Base-by-base conservation (phyloP, 2,797 vertebrate species). In the Coregonus sp. region DNA sequence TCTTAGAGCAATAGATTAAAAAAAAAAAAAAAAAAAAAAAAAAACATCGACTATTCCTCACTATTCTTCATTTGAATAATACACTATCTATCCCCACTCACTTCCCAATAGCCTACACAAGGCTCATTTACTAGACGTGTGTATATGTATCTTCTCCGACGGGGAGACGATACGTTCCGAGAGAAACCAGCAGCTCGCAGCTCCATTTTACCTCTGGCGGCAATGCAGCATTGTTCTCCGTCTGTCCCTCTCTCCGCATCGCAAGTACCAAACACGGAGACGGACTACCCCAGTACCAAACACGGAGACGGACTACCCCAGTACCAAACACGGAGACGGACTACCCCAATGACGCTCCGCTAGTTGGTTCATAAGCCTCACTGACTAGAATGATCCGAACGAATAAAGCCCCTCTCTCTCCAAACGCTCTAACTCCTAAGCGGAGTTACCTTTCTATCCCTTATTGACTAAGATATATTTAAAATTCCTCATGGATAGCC, bases 161-260 rank as follows among this genome's bases (percentile, higher is more conserved):
- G 5, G 4, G 14, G 51, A 65, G 63, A 65, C n/a, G 20, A 40
- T 7, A 37, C 25, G 40, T 51, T 76, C 7, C 0, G 50, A 54
- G 63, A 66, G 65, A 15, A 74, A 40, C 61, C 40, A 61, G 15
- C 67, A 56, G 61, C 2, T 33, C 33, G 33, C 33, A 40, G 40
- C 68, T 76, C 51, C 52, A 29, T 20, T 67, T 47, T 61, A 76
- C 52, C 31, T 37, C 31, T 20, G 56, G 56, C 6, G 35, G 68
- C 68, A 76, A 40, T 71, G 75, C 75, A 71, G 75, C 15, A 35
- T 71, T 72, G 35, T 56, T 25, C 25, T 70, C 61, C 35, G 25
- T 16, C 56, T 20, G 56, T 69, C 25, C 35, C 20, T 33, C 65
- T 40, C 20, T 40, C n/a, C 70, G 52, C 35, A 71, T 51, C 33